phyloP scores from a whole-genome alignment of 1,140 invertebrate genomes.

The Cyrtorhinus lividipennis region DNA sequence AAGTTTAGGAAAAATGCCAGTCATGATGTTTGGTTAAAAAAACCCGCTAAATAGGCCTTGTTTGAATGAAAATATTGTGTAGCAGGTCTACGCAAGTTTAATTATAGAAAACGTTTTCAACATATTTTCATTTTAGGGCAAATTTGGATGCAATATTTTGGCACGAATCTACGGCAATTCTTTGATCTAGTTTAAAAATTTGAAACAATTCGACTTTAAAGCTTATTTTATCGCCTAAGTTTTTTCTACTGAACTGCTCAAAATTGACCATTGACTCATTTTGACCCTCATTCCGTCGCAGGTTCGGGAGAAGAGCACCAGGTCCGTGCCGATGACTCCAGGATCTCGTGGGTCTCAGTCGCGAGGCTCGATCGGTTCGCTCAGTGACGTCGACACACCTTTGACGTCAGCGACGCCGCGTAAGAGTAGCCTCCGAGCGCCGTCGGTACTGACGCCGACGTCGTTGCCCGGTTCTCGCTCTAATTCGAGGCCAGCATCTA shows the following conservation, averaged over 20 bases:
- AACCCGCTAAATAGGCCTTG: no score
- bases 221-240: not conserved
- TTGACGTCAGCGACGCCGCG: slow-evolving; percentile 23
- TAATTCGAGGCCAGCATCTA: slow-evolving; percentile 61
- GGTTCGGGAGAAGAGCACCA: slow-evolving; percentile 74
- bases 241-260: no score
- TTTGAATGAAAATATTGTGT: no score
- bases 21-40: no score
- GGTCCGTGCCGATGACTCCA: slow-evolving; percentile 69
- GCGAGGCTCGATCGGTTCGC: slow-evolving; percentile 62
- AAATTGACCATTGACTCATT: no score
- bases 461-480: slow-evolving; percentile 49
- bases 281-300: no score
- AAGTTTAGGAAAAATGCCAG: no score
- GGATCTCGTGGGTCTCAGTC: slow-evolving; percentile 32
- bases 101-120: no score
- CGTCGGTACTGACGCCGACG: slow-evolving; percentile 18
- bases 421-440: not conserved
- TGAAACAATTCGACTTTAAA: not conserved
- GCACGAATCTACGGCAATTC: no score
- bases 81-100: no score
- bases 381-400: slow-evolving; percentile 70
- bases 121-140: no score
- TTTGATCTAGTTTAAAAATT: not conserved
- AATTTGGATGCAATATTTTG: not conserved